Evolutionary conservation across 53 echinoderm and acorn worm genomes (phyloP).

Genomic region (Astropecten irregularis): DNA sequence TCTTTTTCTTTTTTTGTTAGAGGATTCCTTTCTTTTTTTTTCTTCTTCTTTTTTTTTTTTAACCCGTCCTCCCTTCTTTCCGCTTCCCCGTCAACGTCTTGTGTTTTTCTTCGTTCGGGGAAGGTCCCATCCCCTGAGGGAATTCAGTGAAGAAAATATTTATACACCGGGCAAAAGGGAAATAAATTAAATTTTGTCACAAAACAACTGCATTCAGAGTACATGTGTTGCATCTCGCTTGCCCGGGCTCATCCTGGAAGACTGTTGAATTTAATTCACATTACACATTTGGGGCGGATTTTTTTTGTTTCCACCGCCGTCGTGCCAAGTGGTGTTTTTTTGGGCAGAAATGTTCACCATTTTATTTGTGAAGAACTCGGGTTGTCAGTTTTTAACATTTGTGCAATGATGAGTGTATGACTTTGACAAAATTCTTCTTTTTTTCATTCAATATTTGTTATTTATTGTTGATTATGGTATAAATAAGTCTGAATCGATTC

Average conservation of each 20-base stretch:
- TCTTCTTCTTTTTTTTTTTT: neutral
- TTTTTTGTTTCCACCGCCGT: too few relatives aligned
- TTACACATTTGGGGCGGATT: too few relatives aligned
- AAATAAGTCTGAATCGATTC: too few relatives aligned
- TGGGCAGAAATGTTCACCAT: neutral
- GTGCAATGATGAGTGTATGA: too few relatives aligned
- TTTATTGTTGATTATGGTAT: too few relatives aligned
- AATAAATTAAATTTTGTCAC: conserved; percentile 57
- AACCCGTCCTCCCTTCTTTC: neutral
- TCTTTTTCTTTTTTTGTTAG: neutral
- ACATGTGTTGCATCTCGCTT: conserved; percentile 39
- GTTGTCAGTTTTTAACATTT: neutral
- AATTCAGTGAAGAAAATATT: conserved; percentile 44
- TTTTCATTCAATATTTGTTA: too few relatives aligned
- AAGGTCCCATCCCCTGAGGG: conserved; percentile 6
- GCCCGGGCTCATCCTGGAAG: neutral
- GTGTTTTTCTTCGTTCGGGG: conserved; percentile 31
- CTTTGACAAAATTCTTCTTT: too few relatives aligned
- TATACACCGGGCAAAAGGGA: conserved; percentile 57
- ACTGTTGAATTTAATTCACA: conserved; percentile 25
- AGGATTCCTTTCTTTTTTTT: neutral
- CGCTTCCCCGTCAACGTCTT: neutral
- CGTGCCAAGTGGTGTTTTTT: neutral
- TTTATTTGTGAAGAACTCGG: neutral
- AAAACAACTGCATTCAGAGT: conserved; percentile 35